phyloP scores from a whole-genome alignment of 2,113 vertebrate species.

The Herpetotheres cachinnans region DNA sequence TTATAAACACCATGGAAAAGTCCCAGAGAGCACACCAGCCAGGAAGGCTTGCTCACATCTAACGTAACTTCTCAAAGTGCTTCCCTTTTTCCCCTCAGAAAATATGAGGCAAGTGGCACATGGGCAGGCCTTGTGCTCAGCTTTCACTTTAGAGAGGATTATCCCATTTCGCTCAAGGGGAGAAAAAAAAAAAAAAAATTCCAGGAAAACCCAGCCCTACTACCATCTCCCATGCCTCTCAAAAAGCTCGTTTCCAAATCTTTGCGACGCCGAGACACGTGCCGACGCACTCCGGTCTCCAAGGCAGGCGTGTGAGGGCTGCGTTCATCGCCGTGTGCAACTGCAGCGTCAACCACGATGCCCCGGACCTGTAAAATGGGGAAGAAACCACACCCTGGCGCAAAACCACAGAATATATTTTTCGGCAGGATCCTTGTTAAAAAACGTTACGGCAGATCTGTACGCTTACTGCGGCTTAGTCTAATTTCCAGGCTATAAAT shows the following conservation, averaged over 20 bases:
- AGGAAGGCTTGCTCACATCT: background rate
- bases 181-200: background rate
- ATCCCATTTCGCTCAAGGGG: background rate
- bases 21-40: background rate
- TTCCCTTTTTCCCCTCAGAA: background rate
- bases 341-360: rapidly evolving
- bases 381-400: background rate
- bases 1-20: background rate
- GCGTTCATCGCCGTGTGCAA: rapidly evolving
- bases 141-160: background rate
- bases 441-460: background rate
- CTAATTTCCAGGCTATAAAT: background rate
- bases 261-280: rapidly evolving
- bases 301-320: rapidly evolving
- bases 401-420: rapidly evolving
- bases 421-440: background rate
- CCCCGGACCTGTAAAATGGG: rapidly evolving
- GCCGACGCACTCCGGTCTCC: rapidly evolving
- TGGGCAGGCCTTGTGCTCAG: background rate
- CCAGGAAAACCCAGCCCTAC: background rate
- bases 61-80: background rate
- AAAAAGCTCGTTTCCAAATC: background rate
- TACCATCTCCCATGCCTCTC: background rate
- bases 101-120: background rate
- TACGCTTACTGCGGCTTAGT: background rate